Evolutionary conservation across 2,888 invertebrate genomes (phyloP), one percentile per base, ranked within the genome.

Genomic region (Leptodirus hochenwartii): DNA sequence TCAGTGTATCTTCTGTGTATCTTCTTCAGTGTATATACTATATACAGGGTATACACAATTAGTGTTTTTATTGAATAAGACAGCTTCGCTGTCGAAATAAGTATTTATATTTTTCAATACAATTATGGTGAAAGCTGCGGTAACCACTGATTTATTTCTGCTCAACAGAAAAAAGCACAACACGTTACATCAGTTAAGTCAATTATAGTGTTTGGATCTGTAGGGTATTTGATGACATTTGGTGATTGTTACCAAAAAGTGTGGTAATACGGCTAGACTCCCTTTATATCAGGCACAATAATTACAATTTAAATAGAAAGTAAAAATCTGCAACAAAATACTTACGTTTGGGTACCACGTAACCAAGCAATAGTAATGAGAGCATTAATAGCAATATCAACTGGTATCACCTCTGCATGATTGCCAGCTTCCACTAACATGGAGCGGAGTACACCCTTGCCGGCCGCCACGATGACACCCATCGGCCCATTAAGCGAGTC

Each of bases 331-430:
- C 20, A 20, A 20, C 20, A 9, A 6, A 2, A 11, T 25, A 12
- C 10, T 10, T 29, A 12, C 4, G 12, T 11, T n/a, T 6, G 11
- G 5, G 14, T 26, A 22, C 11, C 17, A 15, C 33, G 9, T 11
- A 13, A 28, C 11, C 27, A 69, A 0, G 74, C 75, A 29, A 78
- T 71, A 2, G 70, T 59, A 33, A 38, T 33, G 11, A 38, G 15
- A 10, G 22, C 32, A 20, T 38, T 38, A 20, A 38, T 38, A 8
- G 38, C 38, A 4, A 33, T 4, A 24, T 38, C 38, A 10, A 37
- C 37, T 8, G 37, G 37, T 22, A 38, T 27, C 4, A 30, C 17
- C 20, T 38, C 33, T 1, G 37, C 36, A n/a, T 28, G 9, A 30
- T 37, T 30, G 14, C 32, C 20, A 9, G 27, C 34, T 4, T 36